Conservation (phyloP, 2,888 invertebrate genomes). For the Ceraclea dissimilis region DNA sequence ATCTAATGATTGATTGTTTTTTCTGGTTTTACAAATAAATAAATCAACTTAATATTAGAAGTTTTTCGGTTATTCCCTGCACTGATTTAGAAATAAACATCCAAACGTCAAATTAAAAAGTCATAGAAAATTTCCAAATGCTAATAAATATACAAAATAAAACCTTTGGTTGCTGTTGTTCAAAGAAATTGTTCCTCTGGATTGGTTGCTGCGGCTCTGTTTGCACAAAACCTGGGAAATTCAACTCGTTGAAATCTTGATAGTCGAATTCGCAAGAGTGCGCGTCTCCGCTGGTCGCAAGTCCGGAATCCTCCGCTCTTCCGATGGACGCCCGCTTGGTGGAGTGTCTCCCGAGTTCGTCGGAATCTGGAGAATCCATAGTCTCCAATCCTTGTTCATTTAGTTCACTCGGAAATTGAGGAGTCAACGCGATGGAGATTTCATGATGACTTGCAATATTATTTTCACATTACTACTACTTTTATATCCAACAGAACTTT, state of each 20-base stretch:
- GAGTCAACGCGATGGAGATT: too few species aligned
- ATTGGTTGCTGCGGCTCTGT: slow-evolving; percentile 12
- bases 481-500: too few species aligned
- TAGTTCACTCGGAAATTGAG: background rate
- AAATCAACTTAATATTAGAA: too few species aligned
- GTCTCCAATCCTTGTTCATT: background rate
- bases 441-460: too few species aligned
- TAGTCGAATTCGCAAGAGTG: slow-evolving; percentile 26
- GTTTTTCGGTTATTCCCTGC: too few species aligned
- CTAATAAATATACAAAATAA: background rate
- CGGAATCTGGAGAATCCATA: slow-evolving; percentile 22
- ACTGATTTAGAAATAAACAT: too few species aligned
- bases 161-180: slow-evolving; percentile 16
- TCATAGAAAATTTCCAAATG: background rate
- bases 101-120: background rate
- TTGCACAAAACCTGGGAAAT: slow-evolving; percentile 24
- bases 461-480: too few species aligned
- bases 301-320: slow-evolving; percentile 32
- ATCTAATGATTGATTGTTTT: too few species aligned
- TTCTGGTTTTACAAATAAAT: too few species aligned
- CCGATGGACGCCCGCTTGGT: slow-evolving; percentile 11
- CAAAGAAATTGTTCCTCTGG: slow-evolving; percentile 4
- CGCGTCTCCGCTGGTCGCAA: slow-evolving; percentile 32
- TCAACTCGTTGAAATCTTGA: slow-evolving; percentile 20
- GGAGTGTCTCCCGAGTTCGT: slow-evolving; percentile 15